Conservation (phyloP, 2,888 invertebrate genomes). For the Thera britannica region DNA sequence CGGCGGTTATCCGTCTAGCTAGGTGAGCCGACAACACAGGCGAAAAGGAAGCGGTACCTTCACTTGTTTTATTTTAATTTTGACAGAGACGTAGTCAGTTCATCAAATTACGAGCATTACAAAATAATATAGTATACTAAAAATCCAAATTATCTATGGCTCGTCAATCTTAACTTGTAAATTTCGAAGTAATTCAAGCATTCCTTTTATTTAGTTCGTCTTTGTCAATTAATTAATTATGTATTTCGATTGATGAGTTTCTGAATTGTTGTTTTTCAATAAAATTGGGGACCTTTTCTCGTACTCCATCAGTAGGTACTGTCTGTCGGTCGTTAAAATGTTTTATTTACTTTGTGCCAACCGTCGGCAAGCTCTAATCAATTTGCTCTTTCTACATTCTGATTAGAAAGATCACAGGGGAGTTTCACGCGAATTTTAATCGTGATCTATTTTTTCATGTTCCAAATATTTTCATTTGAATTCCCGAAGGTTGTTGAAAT, state of each 20-base stretch:
- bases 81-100: conserved; percentile 12
- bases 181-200: conserved; percentile 6
- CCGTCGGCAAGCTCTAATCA: neutral
- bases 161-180: neutral
- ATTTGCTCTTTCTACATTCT: conserved; percentile 1
- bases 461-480: neutral
- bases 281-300: conserved; percentile 4
- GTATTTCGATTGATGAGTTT: conserved; percentile 11
- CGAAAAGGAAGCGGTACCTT: neutral
- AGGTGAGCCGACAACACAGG: conserved; percentile 19
- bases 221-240: conserved; percentile 20
- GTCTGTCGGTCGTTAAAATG: conserved; percentile 1
- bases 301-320: neutral
- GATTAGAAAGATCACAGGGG: conserved; percentile 1
- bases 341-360: conserved; percentile 15
- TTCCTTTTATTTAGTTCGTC: conserved; percentile 4
- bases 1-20: conserved; percentile 22
- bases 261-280: conserved; percentile 5
- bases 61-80: neutral
- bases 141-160: conserved; percentile 7
- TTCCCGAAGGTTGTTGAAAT: neutral
- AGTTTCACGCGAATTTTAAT: neutral
- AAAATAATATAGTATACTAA: conserved; percentile 1
- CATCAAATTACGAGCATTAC: conserved; percentile 5
- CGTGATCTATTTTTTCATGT: neutral